A percentile compares a stretch with the other conserved stretches of the same genome.
phyloP scores from a whole-genome alignment of 2,797 vertebrate genomes.

The Fistularia commersonii region DNA sequence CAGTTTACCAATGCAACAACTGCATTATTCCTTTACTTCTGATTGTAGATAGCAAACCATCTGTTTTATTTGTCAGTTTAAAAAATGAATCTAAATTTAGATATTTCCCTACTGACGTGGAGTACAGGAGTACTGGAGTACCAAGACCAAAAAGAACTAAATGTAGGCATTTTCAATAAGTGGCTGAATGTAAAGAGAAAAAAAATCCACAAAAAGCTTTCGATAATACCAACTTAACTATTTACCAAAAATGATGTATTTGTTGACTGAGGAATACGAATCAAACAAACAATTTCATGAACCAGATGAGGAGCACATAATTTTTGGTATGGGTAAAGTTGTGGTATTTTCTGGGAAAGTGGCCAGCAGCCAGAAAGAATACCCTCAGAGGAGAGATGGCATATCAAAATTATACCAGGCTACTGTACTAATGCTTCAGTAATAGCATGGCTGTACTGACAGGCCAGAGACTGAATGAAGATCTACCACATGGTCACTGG shows the following conservation, averaged over 20 bases:
- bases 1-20: too few relatives aligned
- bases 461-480: conserved; percentile 41
- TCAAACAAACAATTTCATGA: too few relatives aligned
- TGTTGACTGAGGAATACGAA: conserved; percentile 48
- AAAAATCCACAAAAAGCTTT: conserved; percentile 8
- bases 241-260: conserved; percentile 27
- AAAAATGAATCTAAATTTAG: too few relatives aligned
- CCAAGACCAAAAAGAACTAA: too few relatives aligned
- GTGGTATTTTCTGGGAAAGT: conserved; percentile 21
- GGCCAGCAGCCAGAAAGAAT: conserved; percentile 28
- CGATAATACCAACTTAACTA: conserved; percentile 8
- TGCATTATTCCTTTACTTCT: too few relatives aligned
- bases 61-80: too few relatives aligned
- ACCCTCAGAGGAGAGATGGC: conserved; percentile 37
- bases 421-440: conserved; percentile 60
- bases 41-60: too few relatives aligned
- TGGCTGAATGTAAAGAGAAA: not conserved
- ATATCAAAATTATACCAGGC: conserved; percentile 44
- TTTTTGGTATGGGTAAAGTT: conserved; percentile 22
- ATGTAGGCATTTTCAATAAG: too few relatives aligned
- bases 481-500: conserved; percentile 35
- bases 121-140: too few relatives aligned
- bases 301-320: conserved; percentile 45
- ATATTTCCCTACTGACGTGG: too few relatives aligned
- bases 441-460: conserved; percentile 54